Evolutionary conservation across 2,113 vertebrate genomes (phyloP), one percentile per base, ranked within the genome.

Genomic region (Lophura nycthemera): DNA sequence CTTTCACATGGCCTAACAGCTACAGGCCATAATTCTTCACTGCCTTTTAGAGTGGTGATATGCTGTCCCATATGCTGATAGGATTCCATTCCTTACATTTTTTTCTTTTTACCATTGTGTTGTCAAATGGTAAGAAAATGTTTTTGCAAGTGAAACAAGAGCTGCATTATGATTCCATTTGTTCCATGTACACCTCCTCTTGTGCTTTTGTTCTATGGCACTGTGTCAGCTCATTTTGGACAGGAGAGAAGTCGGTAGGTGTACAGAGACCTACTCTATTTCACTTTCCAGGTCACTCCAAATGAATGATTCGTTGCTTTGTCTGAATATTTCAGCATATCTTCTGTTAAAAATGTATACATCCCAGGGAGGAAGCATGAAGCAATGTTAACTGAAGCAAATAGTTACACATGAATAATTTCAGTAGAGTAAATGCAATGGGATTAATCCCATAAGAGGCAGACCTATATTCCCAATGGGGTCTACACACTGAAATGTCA

Each of bases 271-370:
- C 7, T 8, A 8, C n/a, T 65, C 15, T 72, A 66, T 64, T 83
- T 70, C 29, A 45, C 48, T 85, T 92, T 76, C 38, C 56, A 83
- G 40, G 45, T 92, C 90, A 65, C 22, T 36, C 48, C 75, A 79
- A 70, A 91, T 85, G 45, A 92, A 90, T 61, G 66, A 93, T 93
- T 92, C 76, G 81, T 89, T 86, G 71, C 60, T 89, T 86, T 76
- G 50, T 38, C 19, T 94, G 81, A 95, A 92, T 96, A 94, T 92
- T 96, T 94, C 64, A 93, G 43, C 50, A 64, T 38, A 73, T 25
- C 13, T 17, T 72, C 36, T 84, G 93, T 92, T 66, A 84, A 96
- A 94, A 92, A 95, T 92, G 29, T 36, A 85, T 70, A 66, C 71
- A 87, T 22, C 22, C 11, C 24, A 54, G 63, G 30, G 81, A 86